Base-by-base conservation (phyloP, 2,888 invertebrate genomes). In the Agrotis clavis region DNA sequence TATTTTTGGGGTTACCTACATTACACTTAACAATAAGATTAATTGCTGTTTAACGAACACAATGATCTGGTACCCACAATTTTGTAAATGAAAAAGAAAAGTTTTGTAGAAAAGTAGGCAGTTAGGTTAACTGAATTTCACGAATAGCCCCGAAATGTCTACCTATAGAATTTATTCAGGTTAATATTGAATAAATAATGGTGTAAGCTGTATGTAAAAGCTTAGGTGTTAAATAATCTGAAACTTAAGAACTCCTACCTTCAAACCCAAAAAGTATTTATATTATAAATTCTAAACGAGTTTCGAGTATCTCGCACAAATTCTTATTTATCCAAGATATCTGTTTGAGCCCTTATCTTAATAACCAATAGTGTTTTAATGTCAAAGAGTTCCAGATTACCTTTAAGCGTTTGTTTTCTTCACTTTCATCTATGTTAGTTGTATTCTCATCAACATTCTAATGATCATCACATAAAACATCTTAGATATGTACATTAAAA, bases 301-400 rank as follows among this genome's bases (percentile, higher is more conserved):
- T 67, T 25, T 13, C 9, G 14, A 51, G 3, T 61, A 14, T 30
- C 35, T 68, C 16, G 18, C n/a, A 16, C 47, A 45, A 71, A 30
- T 47, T 41, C 19, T 56, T 53, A 63, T 54, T 64, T 67, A 67
- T 54, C 13, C 51, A 62, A 78, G 54, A 45, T 64, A 53, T 60
- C 53, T 64, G n/a, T 30, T 50, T 19, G 25, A 21, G 51, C 54
- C 74, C 59, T 67, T 75, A 68, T 68, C 76, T 45, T 51, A 13
- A 53, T 60, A 54, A 60, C 25, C 4, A 80, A 63, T 63, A 51
- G 16, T 41, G 25, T 71, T 35, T 9, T 35, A 25, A 51, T 53
- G 45, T 60, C 16, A 7, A 61, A 60, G 47, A 57, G 4, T 56
- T 14, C 25, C 13, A 48, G 60, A 64, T 80, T 57, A 68, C 48